A percentile compares a stretch with the other conserved stretches of the same genome.
Evolutionary conservation across 2,113 vertebrate genomes (phyloP).

Genomic region (Mirounga angustirostris): DNA sequence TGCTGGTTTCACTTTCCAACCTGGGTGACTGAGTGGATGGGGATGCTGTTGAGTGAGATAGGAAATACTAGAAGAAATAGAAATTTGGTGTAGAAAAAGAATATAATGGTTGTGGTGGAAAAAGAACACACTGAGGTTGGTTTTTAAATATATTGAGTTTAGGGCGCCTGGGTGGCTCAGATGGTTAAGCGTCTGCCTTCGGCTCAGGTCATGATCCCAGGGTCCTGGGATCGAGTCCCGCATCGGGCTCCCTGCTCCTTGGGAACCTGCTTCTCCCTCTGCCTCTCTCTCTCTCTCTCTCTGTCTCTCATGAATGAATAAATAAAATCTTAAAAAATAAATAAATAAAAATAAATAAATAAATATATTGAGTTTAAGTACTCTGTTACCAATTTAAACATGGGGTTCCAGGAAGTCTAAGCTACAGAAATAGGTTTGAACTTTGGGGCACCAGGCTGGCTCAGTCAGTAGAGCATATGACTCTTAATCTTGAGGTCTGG

Average conservation of each 20-base stretch:
- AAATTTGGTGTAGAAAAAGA: background rate
- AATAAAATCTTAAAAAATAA: too few relatives aligned
- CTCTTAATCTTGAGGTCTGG: background rate
- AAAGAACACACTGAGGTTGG: background rate
- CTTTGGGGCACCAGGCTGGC: background rate
- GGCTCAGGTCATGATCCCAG: too few relatives aligned
- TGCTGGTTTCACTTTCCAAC: slow-evolving; percentile 19
- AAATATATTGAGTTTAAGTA: slow-evolving; percentile 41
- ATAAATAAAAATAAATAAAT: background rate
- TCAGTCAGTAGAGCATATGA: background rate
- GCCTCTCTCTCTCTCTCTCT: too few relatives aligned
- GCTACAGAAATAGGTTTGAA: slow-evolving; percentile 28
- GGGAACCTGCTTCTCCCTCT: too few relatives aligned
- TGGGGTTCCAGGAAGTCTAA: background rate
- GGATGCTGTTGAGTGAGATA: background rate
- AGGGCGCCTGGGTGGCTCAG: background rate
- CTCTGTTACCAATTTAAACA: background rate
- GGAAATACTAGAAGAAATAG: slow-evolving; percentile 23
- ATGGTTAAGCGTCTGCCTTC: too few relatives aligned
- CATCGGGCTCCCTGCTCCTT: too few relatives aligned
- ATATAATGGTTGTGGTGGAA: background rate
- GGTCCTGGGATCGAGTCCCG: too few relatives aligned
- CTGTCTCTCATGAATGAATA: too few relatives aligned
- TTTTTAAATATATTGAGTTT: slow-evolving; percentile 50
- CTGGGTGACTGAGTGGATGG: background rate